Conservation (phyloP, 2,113 vertebrate genomes). For the Salminus brasiliensis region DNA sequence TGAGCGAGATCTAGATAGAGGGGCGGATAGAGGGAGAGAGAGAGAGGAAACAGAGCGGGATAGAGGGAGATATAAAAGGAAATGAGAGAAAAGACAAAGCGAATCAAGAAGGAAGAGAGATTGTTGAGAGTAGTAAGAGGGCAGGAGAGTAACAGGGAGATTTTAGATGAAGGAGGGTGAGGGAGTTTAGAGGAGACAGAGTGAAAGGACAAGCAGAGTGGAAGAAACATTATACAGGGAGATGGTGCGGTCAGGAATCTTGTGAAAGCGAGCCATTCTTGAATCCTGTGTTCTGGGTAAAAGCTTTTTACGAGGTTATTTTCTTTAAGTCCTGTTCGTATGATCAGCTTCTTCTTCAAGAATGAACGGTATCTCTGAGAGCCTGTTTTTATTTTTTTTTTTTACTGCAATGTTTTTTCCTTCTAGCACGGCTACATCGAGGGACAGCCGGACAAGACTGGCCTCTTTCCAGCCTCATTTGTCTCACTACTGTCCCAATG, state of each 20-base stretch:
- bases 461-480: constrained; percentile 75
- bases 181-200: background rate
- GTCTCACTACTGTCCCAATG: constrained; percentile 65
- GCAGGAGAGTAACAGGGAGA: background rate
- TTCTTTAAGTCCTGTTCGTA: background rate
- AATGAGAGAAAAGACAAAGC: background rate
- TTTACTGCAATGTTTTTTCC: constrained; percentile 2
- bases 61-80: background rate
- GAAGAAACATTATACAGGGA: background rate
- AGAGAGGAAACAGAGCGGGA: background rate
- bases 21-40: background rate
- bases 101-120: too few species aligned
- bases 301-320: background rate
- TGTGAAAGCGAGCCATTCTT: background rate
- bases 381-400: background rate
- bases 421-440: constrained; percentile 76
- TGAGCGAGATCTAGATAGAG: background rate
- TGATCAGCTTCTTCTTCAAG: background rate
- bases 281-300: background rate
- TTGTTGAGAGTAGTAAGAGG: too few species aligned
- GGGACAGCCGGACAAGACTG: constrained; percentile 71
- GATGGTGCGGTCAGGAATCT: background rate
- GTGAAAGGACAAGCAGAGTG: background rate
- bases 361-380: constrained; percentile 4
- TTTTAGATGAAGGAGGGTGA: background rate